Evolutionary conservation across 2,888 invertebrate genomes (phyloP), one percentile per base, ranked within the genome.

Genomic region (Molanna angustata): DNA sequence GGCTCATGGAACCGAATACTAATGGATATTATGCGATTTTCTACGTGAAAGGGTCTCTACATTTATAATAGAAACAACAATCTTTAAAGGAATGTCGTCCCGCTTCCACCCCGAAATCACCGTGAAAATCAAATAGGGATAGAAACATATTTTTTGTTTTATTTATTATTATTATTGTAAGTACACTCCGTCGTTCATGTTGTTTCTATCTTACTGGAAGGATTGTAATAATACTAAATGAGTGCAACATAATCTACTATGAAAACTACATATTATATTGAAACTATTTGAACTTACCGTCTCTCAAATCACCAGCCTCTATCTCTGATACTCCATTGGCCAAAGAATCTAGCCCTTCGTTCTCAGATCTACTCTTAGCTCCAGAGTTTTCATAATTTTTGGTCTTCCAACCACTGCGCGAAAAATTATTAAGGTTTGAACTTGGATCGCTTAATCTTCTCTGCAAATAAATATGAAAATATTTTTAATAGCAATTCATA

Each of bases 361-460:
- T 90, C 74, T 95, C 95, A 21, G 94, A 95, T 60, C 93, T 83
- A 31, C 93, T 87, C 58, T 84, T 86, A 56, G 89, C 85, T 65
- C 85, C 86, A 4, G 78, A 73, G 9, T 74, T 79, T 1, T 87
- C 82, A 65, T 85, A 83, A 13, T 77, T 71, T 60, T 81, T 80
- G 50, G 85, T 82, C 64, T 85, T 82, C 90, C 91, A 88, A 20
- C 89, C 86, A 64, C 91, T 86, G 60, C 91, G 83, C 18, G 87
- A 86, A 70, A 88, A 94, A 69, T 87, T 87, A 69, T 88, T 88
- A 44, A 94, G 74, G 76, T 92, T 94, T 27, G 92, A 88, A 71
- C 93, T 94, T 1, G 95, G 95, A 74, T 96, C 96, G 69, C 94
- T 95, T 64, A 95, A 80, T 7, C 92, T 80, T 37, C 93, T 80